Conservation (phyloP, 2,888 invertebrate genomes). For the Tinea semifulvella region DNA sequence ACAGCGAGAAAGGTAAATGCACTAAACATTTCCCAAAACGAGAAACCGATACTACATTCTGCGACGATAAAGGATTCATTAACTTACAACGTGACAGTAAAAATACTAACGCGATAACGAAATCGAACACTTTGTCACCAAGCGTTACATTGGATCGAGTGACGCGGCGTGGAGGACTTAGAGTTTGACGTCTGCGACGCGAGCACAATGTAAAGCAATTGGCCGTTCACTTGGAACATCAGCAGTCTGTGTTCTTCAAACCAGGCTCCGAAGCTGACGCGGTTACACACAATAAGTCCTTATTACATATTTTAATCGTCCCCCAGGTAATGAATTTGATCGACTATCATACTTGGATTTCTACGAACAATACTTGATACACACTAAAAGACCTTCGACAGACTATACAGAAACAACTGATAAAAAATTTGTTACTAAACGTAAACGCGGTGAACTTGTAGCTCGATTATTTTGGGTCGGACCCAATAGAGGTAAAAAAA, state of each 20-base stretch:
- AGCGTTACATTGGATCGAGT: slow-evolving; percentile 17
- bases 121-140: slow-evolving; percentile 7
- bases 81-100: too few relatives aligned
- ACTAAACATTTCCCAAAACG: slow-evolving; percentile 20
- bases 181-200: background rate
- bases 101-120: too few relatives aligned
- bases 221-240: slow-evolving; percentile 14
- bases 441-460: slow-evolving; percentile 13
- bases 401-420: background rate
- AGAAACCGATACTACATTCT: too few relatives aligned
- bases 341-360: too few relatives aligned
- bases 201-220: slow-evolving; percentile 18
- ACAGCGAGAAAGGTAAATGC: slow-evolving; percentile 16
- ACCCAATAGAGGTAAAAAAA: slow-evolving; percentile 18
- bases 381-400: background rate
- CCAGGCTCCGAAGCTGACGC: too few relatives aligned
- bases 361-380: slow-evolving; percentile 5
- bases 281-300: too few relatives aligned
- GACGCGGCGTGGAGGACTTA: slow-evolving; percentile 22
- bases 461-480: slow-evolving; percentile 17
- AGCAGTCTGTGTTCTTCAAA: too few relatives aligned
- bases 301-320: too few relatives aligned
- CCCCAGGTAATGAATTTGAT: too few relatives aligned
- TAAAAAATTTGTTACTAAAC: slow-evolving; percentile 6
- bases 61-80: too few relatives aligned